A percentile compares a stretch with the other conserved stretches of the same genome.
Evolutionary conservation across 2,888 invertebrate species (phyloP).

Genomic region (Thymelicus acteon): DNA sequence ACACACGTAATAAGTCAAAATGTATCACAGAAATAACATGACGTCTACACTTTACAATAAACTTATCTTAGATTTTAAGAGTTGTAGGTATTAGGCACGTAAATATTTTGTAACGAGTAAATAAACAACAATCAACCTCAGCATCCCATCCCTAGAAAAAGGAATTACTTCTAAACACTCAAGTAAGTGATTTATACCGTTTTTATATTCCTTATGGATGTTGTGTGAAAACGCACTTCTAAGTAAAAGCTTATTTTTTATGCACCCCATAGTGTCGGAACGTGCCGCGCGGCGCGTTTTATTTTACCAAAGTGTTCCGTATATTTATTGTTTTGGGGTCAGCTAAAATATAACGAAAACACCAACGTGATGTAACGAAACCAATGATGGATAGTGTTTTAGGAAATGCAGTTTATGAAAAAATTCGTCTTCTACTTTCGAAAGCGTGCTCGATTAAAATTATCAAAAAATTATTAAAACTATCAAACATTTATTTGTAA

Average conservation of each 20-base stretch:
- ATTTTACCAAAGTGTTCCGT: constrained; percentile 62
- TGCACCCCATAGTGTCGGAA: constrained; percentile 65
- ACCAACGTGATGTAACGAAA: constrained; percentile 18
- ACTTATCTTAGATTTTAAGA: not conserved
- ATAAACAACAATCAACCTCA: not conserved
- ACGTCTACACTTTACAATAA: not conserved
- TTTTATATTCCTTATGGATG: constrained; percentile 48
- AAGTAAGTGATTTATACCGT: constrained; percentile 43
- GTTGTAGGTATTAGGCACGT: not conserved
- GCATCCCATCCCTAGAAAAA: not conserved
- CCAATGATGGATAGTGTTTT: constrained; percentile 9
- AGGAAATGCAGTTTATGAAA: not conserved
- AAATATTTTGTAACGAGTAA: not conserved
- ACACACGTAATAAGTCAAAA: too few species aligned
- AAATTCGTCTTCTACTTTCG: not conserved
- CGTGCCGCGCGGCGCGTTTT: constrained; percentile 59
- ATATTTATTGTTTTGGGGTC: constrained; percentile 65
- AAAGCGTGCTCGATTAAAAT: too few species aligned
- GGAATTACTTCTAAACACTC: constrained; percentile 20
- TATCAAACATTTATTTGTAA: too few species aligned
- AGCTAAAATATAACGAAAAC: constrained; percentile 18
- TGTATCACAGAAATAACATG: too few species aligned
- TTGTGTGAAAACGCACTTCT: constrained; percentile 69
- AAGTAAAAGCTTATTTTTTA: constrained; percentile 78
- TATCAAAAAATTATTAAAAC: too few species aligned